Base-by-base conservation (phyloP, 2,888 invertebrate genomes). In the Torymus aiolomorphi region DNA sequence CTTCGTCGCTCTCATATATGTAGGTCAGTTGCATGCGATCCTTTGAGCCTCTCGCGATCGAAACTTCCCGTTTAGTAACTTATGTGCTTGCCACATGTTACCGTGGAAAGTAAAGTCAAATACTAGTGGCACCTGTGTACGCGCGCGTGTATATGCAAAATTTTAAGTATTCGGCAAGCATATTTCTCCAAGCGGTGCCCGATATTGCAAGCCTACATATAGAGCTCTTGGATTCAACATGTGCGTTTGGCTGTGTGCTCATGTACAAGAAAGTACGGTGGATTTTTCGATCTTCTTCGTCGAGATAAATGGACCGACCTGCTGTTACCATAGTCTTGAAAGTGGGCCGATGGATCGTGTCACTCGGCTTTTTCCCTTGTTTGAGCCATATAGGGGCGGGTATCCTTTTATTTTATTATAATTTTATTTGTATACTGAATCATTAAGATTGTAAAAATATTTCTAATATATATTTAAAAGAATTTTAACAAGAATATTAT, bases 211-310 rank as follows among this genome's bases (percentile, higher is more conserved):
- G 31, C 31, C 31, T 31, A 31, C 31, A 5, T 31, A 31, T 31
- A 31, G 31, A 31, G 31, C 31, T 31, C n/a, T 57, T 24, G 49
- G 42, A 57, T 42, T 70, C 16, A 4, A 57, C 57, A 14, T 59
- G 54, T 57, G 42, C 12, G 16, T 52, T 20, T 52, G 2, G 16
- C 14, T 0, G 42, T 31, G 12, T 65, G 14, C n/a, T 49, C 65
- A 42, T 49, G 52, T 31, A 63, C 42, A 24, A 18, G 14, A 14
- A 65, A 10, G n/a, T 71, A 56, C 54, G 12, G 56, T 18, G 18
- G 71, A 77, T 77, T 77, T 77, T 76, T 70, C 57, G 31, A 51
- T n/a, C n/a, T n/a, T 24, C 49, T 65, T 51, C n/a, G 16, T 42
- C 51, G 51, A 49, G 49, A 65, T 71, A 63, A 57, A 77, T 77